Evolutionary conservation across 2,797 vertebrate genomes (phyloP).

Genomic region (Myotis myotis): DNA sequence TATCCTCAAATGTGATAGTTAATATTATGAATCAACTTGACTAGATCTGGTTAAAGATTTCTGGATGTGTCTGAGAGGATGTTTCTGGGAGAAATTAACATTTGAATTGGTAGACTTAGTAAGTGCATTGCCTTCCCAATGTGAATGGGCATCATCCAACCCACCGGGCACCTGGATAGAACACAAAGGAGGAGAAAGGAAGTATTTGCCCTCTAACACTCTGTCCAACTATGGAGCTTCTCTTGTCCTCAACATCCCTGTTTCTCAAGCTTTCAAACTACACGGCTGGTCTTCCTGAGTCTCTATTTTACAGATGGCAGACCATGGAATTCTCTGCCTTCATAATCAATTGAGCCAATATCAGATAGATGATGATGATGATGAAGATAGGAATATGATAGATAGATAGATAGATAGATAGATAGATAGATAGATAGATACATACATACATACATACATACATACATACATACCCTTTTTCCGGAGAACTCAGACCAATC

Average conservation of each 20-base stretch:
- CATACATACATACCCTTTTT: no score
- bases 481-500: neutral
- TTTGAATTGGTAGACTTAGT: neutral
- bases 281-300: neutral
- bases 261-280: neutral
- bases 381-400: neutral
- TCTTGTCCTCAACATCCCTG: neutral
- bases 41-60: neutral
- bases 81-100: neutral
- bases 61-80: neutral
- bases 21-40: neutral
- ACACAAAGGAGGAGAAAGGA: neutral
- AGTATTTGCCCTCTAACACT: neutral
- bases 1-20: neutral
- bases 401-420: neutral
- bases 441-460: no score
- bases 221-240: neutral
- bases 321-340: neutral
- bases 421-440: neutral
- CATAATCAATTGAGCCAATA: neutral
- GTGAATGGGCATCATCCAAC: neutral
- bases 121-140: neutral
- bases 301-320: neutral
- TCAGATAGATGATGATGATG: neutral
- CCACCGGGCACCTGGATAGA: neutral